phyloP scores from a whole-genome alignment of 30 jellyfish, hydroid and myxozoan genomes.

The Phacellophora camtschatica region DNA sequence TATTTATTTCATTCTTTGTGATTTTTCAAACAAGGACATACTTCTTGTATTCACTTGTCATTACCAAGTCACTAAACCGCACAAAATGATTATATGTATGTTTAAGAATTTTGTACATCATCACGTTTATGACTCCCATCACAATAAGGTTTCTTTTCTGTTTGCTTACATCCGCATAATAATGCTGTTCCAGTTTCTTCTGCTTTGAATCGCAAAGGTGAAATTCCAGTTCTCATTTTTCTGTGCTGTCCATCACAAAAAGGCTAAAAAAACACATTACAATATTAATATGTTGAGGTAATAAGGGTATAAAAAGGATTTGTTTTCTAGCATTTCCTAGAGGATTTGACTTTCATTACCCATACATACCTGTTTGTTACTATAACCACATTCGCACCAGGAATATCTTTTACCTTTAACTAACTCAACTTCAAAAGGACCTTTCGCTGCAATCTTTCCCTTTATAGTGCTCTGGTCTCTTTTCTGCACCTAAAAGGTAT shows the following conservation, averaged over 20 bases:
- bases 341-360: background rate
- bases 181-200: constrained; percentile 61
- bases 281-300: background rate
- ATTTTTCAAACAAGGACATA: too few relatives aligned
- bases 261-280: constrained; percentile 46
- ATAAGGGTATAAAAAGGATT: background rate
- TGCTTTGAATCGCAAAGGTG: constrained; percentile 74
- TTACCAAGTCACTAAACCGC: too few relatives aligned
- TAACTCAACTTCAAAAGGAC: constrained; percentile 51
- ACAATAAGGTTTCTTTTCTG: constrained; percentile 83
- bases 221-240: constrained; percentile 42
- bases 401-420: constrained; percentile 70
- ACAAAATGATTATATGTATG: too few relatives aligned
- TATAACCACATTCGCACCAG: constrained; percentile 88
- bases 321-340: background rate
- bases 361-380: constrained; percentile 70
- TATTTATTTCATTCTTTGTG: too few relatives aligned
- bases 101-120: constrained; percentile 52
- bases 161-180: constrained; percentile 94
- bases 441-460: constrained; percentile 66
- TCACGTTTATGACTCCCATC: constrained; percentile 87
- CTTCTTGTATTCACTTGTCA: too few relatives aligned
- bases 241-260: constrained; percentile 92
- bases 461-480: constrained; percentile 8
- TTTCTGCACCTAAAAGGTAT: background rate